phyloP scores from a whole-genome alignment of 2,888 invertebrate species.

The Chymomyza fuscimana region DNA sequence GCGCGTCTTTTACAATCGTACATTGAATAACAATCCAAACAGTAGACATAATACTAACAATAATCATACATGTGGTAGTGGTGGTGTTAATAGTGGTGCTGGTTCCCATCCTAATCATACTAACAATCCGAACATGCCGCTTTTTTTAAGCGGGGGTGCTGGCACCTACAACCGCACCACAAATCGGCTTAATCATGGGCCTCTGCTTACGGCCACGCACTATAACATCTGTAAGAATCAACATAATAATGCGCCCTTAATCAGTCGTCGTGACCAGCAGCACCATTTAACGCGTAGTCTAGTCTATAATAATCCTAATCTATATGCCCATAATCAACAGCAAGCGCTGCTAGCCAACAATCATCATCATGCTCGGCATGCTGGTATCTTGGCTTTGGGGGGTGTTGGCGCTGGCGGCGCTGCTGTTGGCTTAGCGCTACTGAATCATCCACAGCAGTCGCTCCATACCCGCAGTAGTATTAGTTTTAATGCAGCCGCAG shows the following conservation, averaged over 20 bases:
- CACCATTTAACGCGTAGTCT: conserved; percentile 54
- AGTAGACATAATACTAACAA: conserved; percentile 54
- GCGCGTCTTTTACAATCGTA: conserved; percentile 64
- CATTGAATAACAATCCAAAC: conserved; percentile 67
- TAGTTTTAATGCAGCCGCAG: conserved; percentile 18
- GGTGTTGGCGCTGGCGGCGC: conserved; percentile 47
- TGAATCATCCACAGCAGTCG: conserved; percentile 48
- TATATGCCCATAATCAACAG: conserved; percentile 34
- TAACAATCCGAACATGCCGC: conserved; percentile 52
- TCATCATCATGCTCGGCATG: conserved; percentile 50
- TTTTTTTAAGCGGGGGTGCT: conserved; percentile 60
- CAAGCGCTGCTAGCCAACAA: conserved; percentile 39
- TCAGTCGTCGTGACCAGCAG: conserved; percentile 66
- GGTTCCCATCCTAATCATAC: conserved; percentile 37
- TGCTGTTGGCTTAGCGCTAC: conserved; percentile 47
- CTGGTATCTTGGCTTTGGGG: conserved; percentile 53
- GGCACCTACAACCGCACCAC: conserved; percentile 69
- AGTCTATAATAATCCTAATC: conserved; percentile 38
- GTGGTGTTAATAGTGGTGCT: conserved; percentile 17
- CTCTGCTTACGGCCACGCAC: conserved; percentile 69
- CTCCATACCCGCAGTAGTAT: conserved; percentile 18
- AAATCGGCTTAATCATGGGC: conserved; percentile 71
- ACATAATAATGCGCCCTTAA: conserved; percentile 55
- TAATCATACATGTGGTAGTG: conserved; percentile 46
- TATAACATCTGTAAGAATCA: conserved; percentile 72